These are phyloP conservation scores for Zelostemma sp. DNA, from an alignment of 1,140 invertebrate genomes.

Conservation along the genomic window DNA sequence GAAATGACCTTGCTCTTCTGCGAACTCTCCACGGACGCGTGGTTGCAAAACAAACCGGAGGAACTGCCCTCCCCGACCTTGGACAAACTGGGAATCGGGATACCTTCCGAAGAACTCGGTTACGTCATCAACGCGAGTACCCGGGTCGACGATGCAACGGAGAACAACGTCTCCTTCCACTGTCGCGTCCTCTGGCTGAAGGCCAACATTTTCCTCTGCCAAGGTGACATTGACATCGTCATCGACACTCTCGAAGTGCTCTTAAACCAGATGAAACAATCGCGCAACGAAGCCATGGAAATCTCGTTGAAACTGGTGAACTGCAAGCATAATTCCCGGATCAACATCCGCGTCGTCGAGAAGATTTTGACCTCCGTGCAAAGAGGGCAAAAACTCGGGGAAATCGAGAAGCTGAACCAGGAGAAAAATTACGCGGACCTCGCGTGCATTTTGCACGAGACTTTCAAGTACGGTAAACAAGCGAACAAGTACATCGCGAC, in stretches of 20 bases:
- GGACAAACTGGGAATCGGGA: conserved; percentile 57
- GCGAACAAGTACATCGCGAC: conserved; percentile 51
- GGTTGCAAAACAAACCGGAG: conserved; percentile 70
- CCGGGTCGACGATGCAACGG: conserved; percentile 58
- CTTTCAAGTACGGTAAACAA: conserved; percentile 71
- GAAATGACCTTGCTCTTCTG: conserved; percentile 75
- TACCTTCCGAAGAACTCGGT: conserved; percentile 65
- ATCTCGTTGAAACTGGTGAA: conserved; percentile 68
- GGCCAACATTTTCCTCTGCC: conserved; percentile 69
- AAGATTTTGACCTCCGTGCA: conserved; percentile 70
- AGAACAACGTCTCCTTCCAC: conserved; percentile 64
- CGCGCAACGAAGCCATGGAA: conserved; percentile 54
- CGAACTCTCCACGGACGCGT: conserved; percentile 74
- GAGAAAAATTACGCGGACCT: conserved; percentile 76
- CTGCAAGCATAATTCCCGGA: conserved; percentile 68
- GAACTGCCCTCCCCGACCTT: conserved; percentile 57
- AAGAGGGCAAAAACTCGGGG: conserved; percentile 71
- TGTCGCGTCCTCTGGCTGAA: conserved; percentile 71
- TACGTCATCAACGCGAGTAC: conserved; percentile 66
- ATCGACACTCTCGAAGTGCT: conserved; percentile 67
- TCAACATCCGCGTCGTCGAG: conserved; percentile 63
- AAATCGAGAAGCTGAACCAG: conserved; percentile 74
- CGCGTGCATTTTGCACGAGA: conserved; percentile 75
- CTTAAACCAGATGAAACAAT: conserved; percentile 58
- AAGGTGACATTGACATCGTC: conserved; percentile 68